These are phyloP conservation scores for Platygyra sinensis DNA, from an alignment of 64 coral and sea anemone species.

Conservation along the genomic window DNA sequence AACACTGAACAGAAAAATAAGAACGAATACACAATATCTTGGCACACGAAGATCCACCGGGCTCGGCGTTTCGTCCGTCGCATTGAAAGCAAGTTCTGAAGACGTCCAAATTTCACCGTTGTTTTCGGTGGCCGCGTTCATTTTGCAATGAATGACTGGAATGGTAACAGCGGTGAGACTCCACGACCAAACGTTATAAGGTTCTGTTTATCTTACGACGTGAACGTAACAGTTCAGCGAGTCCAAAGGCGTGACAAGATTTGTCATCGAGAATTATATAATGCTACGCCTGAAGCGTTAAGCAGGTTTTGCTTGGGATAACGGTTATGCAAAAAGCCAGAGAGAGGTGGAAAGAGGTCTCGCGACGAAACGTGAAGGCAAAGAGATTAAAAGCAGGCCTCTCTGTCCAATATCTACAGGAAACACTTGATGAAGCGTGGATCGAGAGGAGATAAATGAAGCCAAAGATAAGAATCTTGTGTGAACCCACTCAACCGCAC, in stretches of 20 bases:
- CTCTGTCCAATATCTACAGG: not conserved
- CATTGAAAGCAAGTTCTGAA: not conserved
- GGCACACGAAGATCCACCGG: constrained; percentile 37
- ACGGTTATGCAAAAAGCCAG: not conserved
- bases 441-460: not conserved
- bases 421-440: not conserved
- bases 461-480: not conserved
- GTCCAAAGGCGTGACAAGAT: not conserved
- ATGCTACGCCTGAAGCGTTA: not conserved
- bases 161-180: not conserved
- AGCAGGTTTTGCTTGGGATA: not conserved
- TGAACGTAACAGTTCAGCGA: not conserved
- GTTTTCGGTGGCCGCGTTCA: not conserved
- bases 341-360: not conserved
- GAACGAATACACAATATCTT: constrained; percentile 52
- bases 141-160: not conserved
- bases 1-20: constrained; percentile 75
- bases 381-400: not conserved
- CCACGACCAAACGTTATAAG: not conserved
- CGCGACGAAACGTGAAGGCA: not conserved
- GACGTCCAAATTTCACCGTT: not conserved
- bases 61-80: not conserved
- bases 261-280: not conserved
- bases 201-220: constrained; percentile 8
- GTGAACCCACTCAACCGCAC: not conserved